These are phyloP conservation scores for Lepidurus couesii DNA, from an alignment of 1,140 invertebrate genomes.

Conservation along the genomic window DNA sequence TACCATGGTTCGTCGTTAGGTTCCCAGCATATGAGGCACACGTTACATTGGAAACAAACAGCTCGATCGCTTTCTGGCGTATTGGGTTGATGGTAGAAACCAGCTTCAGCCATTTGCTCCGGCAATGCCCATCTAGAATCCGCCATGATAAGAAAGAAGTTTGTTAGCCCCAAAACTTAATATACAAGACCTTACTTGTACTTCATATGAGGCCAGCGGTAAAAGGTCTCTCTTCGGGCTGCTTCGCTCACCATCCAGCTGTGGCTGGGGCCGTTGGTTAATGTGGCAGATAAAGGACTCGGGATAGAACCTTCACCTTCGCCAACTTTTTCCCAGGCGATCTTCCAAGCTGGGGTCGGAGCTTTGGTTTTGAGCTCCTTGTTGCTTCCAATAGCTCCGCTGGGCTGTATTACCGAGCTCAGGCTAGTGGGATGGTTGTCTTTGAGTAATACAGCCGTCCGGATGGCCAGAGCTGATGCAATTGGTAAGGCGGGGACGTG, in stretches of 20 bases:
- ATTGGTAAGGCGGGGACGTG: constrained; percentile 78
- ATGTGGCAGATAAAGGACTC: constrained; percentile 38
- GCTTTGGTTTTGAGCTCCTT: constrained; percentile 26
- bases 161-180: constrained; percentile 23
- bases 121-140: constrained; percentile 78
- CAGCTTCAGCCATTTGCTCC: constrained; percentile 90
- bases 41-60: constrained; percentile 90
- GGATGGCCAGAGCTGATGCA: constrained; percentile 78
- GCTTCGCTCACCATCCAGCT: constrained; percentile 83
- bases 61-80: constrained; percentile 81
- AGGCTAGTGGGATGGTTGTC: constrained; percentile 29
- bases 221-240: constrained; percentile 78
- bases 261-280: constrained; percentile 41
- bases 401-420: background rate
- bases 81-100: constrained; percentile 90
- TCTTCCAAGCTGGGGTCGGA: background rate
- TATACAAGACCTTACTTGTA: constrained; percentile 67
- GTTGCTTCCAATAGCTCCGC: background rate
- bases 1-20: constrained; percentile 85
- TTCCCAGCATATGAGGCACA: constrained; percentile 92
- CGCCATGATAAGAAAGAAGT: background rate
- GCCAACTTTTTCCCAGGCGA: constrained; percentile 19
- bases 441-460: constrained; percentile 65
- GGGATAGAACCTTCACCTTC: constrained; percentile 39
- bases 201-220: constrained; percentile 92